Evolutionary conservation across 2,888 invertebrate species (phyloP).

Genomic region (Brachycybe producta): DNA sequence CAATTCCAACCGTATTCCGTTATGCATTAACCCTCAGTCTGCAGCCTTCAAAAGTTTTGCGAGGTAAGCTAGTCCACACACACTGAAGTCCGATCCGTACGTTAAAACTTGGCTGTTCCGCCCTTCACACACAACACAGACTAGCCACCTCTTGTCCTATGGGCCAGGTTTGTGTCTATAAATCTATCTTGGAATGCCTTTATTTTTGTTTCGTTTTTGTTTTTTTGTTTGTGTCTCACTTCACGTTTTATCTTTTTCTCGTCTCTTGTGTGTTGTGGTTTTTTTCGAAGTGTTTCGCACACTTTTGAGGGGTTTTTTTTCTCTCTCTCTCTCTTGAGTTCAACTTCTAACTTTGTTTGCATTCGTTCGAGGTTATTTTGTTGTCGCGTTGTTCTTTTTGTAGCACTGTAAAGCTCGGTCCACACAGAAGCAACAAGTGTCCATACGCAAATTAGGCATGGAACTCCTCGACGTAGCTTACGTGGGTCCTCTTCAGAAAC

Average conservation of each 20-base stretch:
- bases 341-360: too few relatives aligned
- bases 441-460: too few relatives aligned
- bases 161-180: slow-evolving; percentile 15
- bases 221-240: not conserved
- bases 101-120: not conserved
- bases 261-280: not conserved
- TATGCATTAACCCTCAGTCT: slow-evolving; percentile 99
- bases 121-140: slow-evolving; percentile 7
- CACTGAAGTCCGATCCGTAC: not conserved
- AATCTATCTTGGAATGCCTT: not conserved
- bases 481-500: too few relatives aligned
- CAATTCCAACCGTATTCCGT: slow-evolving; percentile 86
- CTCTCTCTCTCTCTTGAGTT: not conserved
- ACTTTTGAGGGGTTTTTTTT: not conserved
- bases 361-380: too few relatives aligned
- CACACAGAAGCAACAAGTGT: too few relatives aligned
- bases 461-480: too few relatives aligned
- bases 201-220: slow-evolving; percentile 2
- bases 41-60: slow-evolving; percentile 99
- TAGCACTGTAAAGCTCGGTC: too few relatives aligned
- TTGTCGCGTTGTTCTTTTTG: too few relatives aligned
- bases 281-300: not conserved
- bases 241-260: not conserved
- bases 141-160: slow-evolving; percentile 14
- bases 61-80: slow-evolving; percentile 53